phyloP scores from a whole-genome alignment of 2,888 invertebrate genomes.

The Platycheirus albimanus region DNA sequence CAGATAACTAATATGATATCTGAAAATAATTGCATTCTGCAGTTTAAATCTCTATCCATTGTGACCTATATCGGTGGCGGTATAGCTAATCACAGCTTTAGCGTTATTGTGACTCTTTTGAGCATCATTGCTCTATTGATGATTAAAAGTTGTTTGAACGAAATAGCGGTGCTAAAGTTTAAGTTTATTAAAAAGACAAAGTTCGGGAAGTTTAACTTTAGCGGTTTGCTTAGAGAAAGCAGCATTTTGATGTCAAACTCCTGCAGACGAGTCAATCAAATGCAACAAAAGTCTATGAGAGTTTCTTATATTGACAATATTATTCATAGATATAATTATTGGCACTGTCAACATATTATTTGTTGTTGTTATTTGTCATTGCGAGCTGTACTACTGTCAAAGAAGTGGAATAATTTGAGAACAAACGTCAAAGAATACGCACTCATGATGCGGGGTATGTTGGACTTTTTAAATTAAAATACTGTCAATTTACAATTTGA shows the following conservation, averaged over 20 bases:
- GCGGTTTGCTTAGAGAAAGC: conserved; percentile 20
- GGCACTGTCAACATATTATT: conserved; percentile 32
- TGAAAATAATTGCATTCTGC: conserved; percentile 47
- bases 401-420: conserved; percentile 55
- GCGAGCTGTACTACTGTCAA: conserved; percentile 39
- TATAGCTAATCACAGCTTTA: conserved; percentile 27
- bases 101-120: conserved; percentile 30
- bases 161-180: conserved; percentile 35
- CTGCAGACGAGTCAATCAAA: conserved; percentile 48
- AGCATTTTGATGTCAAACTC: conserved; percentile 50
- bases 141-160: conserved; percentile 15
- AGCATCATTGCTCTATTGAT: conserved; percentile 42
- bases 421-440: conserved; percentile 52
- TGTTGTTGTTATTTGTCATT: conserved; percentile 17
- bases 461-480: background rate
- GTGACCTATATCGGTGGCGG: conserved; percentile 36
- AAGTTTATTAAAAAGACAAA: conserved; percentile 59
- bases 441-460: conserved; percentile 70
- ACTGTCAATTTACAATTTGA: background rate
- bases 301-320: conserved; percentile 24
- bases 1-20: conserved; percentile 70
- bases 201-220: conserved; percentile 43
- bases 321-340: conserved; percentile 36
- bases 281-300: conserved; percentile 46
- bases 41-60: conserved; percentile 45